Conservation (phyloP, 2,113 vertebrate species). For the Orcinus orca region DNA sequence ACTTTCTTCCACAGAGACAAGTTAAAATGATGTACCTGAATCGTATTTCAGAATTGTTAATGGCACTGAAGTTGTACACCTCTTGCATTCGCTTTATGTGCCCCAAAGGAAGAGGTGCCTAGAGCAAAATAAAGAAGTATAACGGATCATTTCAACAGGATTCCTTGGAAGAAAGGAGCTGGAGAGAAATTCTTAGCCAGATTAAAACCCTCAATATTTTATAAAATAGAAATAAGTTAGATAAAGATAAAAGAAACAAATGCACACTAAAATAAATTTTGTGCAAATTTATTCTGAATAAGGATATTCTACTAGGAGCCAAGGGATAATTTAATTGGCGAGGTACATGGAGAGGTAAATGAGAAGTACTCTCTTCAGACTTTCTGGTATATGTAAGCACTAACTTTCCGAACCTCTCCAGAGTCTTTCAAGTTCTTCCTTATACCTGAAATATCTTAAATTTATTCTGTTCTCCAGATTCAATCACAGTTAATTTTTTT, state of each 20-base stretch:
- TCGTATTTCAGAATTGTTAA: slow-evolving; percentile 93
- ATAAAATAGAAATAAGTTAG: slow-evolving; percentile 3
- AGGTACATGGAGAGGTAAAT: neutral
- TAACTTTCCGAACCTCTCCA: neutral
- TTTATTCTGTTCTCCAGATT: slow-evolving; percentile 11
- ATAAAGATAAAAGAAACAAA: slow-evolving; percentile 37
- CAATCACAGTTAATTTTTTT: neutral
- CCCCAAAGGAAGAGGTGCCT: slow-evolving; percentile 90
- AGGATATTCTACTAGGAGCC: neutral
- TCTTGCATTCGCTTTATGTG: slow-evolving; percentile 95
- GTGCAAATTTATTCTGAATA: slow-evolving; percentile 5
- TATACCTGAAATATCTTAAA: neutral
- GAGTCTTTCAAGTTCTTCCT: neutral
- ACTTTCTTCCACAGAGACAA: slow-evolving; percentile 73
- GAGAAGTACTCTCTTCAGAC: neutral
- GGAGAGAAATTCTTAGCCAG: slow-evolving; percentile 57
- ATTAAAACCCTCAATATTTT: slow-evolving; percentile 50
- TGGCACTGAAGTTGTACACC: slow-evolving; percentile 90
- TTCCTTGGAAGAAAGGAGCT: slow-evolving; percentile 72
- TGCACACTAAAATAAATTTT: neutral
- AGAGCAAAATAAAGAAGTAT: slow-evolving; percentile 67
- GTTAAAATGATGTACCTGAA: slow-evolving; percentile 87
- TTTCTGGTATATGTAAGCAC: neutral
- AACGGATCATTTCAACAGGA: slow-evolving; percentile 64
- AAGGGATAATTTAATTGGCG: neutral